These are phyloP conservation scores for Menidia beryllina DNA, from an alignment of 2,113 vertebrate species.

Conservation along the genomic window DNA sequence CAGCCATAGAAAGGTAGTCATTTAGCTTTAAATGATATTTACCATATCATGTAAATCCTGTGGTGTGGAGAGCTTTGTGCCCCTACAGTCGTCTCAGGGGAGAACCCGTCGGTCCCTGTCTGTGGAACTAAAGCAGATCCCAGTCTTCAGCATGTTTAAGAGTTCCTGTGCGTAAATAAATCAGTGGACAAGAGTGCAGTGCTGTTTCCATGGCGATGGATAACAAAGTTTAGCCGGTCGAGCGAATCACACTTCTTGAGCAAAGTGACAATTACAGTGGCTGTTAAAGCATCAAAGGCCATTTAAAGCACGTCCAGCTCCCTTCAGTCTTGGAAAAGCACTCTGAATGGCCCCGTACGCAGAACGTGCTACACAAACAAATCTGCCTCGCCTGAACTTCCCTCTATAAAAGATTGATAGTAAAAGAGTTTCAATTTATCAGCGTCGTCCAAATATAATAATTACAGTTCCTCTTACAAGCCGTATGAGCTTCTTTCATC, in stretches of 20 bases:
- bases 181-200: conserved; percentile 20
- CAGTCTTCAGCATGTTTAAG: conserved; percentile 24
- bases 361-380: no score
- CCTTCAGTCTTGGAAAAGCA: conserved; percentile 13
- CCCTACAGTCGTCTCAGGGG: no score
- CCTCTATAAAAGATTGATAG: conserved; percentile 14
- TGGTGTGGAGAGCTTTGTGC: no score
- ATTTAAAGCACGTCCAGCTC: conserved; percentile 30
- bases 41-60: no score
- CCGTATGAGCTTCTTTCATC: conserved; percentile 66
- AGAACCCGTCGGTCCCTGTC: background rate
- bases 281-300: conserved; percentile 65
- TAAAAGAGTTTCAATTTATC: conserved; percentile 52
- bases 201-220: conserved; percentile 70
- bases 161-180: conserved; percentile 49
- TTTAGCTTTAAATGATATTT: no score
- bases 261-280: conserved; percentile 54
- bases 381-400: no score
- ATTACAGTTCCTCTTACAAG: conserved; percentile 52
- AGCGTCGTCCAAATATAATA: conserved; percentile 49
- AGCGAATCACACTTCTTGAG: conserved; percentile 39
- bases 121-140: background rate
- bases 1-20: no score
- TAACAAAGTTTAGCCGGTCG: conserved; percentile 34
- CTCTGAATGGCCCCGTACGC: conserved; percentile 3